Percentiles rank a stretch among this genome's conserved stretches.
Conservation (phyloP, 30 jellyfish, hydroid and myxozoan species). For the Cassiopea andromeda region DNA sequence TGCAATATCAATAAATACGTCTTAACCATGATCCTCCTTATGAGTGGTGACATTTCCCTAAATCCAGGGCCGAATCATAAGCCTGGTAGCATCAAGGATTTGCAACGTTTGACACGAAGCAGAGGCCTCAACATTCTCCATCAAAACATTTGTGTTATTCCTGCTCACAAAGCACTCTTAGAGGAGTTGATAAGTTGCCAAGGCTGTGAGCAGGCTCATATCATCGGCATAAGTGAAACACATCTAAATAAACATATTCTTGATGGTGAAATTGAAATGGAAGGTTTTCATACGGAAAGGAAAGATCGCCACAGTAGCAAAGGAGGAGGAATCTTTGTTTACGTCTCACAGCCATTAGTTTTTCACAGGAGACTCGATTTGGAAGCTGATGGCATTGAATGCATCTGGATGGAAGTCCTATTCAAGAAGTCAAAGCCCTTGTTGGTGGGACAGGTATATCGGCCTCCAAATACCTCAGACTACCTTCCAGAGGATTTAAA, state of each 20-base stretch:
- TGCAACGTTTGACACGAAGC: slow-evolving; percentile 54
- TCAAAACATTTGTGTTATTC: slow-evolving; percentile 48
- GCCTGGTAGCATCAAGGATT: slow-evolving; percentile 32
- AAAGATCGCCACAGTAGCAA: slow-evolving; percentile 44
- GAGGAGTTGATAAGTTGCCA: slow-evolving; percentile 62
- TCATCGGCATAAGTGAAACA: slow-evolving; percentile 55
- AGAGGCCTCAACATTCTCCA: slow-evolving; percentile 54
- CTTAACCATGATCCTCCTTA: slow-evolving; percentile 14
- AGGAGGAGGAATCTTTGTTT: slow-evolving; percentile 61
- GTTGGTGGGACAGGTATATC: slow-evolving; percentile 45
- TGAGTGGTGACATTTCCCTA: slow-evolving; percentile 34
- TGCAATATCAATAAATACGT: slow-evolving; percentile 42
- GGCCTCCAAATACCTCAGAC: slow-evolving; percentile 64
- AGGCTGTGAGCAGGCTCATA: slow-evolving; percentile 9
- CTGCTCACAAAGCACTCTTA: slow-evolving; percentile 59
- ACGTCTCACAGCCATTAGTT: slow-evolving; percentile 28
- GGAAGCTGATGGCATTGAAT: slow-evolving; percentile 44
- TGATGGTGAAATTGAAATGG: slow-evolving; percentile 57
- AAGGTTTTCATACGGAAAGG: slow-evolving; percentile 55
- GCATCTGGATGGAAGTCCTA: slow-evolving; percentile 37
- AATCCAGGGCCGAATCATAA: slow-evolving; percentile 56
- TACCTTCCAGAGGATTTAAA: slow-evolving; percentile 58
- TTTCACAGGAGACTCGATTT: slow-evolving; percentile 57
- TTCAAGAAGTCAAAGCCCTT: slow-evolving; percentile 56
- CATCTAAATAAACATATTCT: slow-evolving; percentile 33